Evolutionary conservation across 2,888 invertebrate genomes (phyloP).

Genomic region (Scrobipalpa costella): DNA sequence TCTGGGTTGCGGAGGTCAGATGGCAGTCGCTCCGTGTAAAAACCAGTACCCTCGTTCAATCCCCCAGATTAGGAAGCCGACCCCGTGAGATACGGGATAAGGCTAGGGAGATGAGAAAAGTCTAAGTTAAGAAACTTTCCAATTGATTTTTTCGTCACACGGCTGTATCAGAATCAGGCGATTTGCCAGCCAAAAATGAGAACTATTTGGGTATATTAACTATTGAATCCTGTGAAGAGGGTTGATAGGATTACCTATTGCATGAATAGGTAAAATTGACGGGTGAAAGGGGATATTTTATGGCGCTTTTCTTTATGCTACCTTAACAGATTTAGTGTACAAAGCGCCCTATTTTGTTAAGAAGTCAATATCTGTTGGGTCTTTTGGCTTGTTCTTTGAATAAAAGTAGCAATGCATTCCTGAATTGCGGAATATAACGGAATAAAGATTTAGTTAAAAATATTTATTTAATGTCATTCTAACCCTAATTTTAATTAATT

Average conservation of each 20-base stretch:
- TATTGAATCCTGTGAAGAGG: slow-evolving; percentile 11
- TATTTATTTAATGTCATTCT: too few relatives aligned
- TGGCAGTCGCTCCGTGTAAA: too few relatives aligned
- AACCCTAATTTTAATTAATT: too few relatives aligned
- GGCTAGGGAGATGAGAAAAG: too few relatives aligned
- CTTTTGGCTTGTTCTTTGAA: neutral
- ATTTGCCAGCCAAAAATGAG: neutral
- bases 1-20: too few relatives aligned
- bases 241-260: slow-evolving; percentile 19
- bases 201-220: slow-evolving; percentile 14
- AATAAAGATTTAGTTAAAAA: too few relatives aligned
- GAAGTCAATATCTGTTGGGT: neutral
- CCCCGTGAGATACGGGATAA: too few relatives aligned
- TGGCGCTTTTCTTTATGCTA: neutral
- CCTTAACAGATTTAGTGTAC: neutral
- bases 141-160: too few relatives aligned
- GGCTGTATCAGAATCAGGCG: too few relatives aligned
- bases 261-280: slow-evolving; percentile 17
- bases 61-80: too few relatives aligned
- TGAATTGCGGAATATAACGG: neutral
- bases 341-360: neutral
- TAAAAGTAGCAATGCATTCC: neutral
- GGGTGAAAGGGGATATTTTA: slow-evolving; percentile 18
- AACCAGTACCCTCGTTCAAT: too few relatives aligned
- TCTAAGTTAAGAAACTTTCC: too few relatives aligned